Evolutionary conservation across 2,797 vertebrate species (phyloP), one percentile per base, ranked within the genome.

Genomic region (Sebastes minor): DNA sequence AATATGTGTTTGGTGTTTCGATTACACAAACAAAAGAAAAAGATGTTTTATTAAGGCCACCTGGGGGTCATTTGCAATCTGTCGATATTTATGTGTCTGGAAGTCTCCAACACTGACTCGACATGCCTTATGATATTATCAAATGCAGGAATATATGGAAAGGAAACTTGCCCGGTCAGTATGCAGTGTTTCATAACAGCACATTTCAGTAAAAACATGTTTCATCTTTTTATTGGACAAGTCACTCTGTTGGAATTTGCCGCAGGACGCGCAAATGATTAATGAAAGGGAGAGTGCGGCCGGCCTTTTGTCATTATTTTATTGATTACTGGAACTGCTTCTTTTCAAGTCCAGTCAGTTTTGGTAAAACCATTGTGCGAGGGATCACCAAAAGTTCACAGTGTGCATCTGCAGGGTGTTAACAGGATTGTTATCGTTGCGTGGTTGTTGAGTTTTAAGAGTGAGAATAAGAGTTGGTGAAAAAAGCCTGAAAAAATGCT

Each of bases 321-420:
- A 87, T 71, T 60, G 84, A 91, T 93, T 91, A 88, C 90, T 92
- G 92, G 91, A 92, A 91, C 12, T 66, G 65, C 14, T 61, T 82
- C 65, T 64, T 27, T 30, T 74, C 28, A 35, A 52, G 67, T 72
- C 81, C 80, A 75, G 74, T 76, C 59, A 73, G n/a, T 85, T 55
- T 13, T 35, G 42, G 62, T 49, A 33, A 80, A 81, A 69, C 27
- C 7, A n/a, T 55, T 1, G 27, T 52, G 38, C 16, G 56, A 80
- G 22, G 25, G 64, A 81, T 82, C 69, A 72, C 1, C n/a, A 57
- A 71, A 76, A 64, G 80, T 78, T 83, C 76, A 81, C 1, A 8
- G n/a, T 71, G 49, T 86, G 84, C 73, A 20, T 28, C 55, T n/a
- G 25, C 70, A 23, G 53, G 3, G 49, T 3, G 11, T 38, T 13